Base-by-base conservation (phyloP, 2,113 vertebrate species). In the Solea solea region DNA sequence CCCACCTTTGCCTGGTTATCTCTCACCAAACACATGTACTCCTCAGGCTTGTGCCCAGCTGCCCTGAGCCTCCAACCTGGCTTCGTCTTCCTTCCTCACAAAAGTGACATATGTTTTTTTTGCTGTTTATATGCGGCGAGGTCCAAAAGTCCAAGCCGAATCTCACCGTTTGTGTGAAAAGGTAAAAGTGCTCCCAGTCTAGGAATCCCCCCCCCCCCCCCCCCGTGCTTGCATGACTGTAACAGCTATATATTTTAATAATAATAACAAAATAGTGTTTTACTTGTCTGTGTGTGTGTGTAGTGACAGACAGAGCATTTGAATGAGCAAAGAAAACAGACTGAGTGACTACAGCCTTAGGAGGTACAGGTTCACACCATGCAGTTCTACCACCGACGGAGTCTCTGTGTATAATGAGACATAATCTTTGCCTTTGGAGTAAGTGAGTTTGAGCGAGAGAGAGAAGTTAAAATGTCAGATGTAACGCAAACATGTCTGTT, bases 1-100 rank as follows among this genome's bases (percentile, higher is more conserved):
- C 78, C 86, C 78, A 66, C 81, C 78, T 81, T 73, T 15, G 50
- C 73, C 74, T 76, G 81, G 85, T 92, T 92, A 93, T 91, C 92
- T 91, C 85, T 45, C 80, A 81, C 82, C 73, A 64, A 83, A 86
- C 91, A 90, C 88, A 85, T 80, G 80, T 63, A 48, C 81, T 85
- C 89, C 89, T 60, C 57, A 80, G 88, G 91, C 88, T 72, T 1
- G 49, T 59, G n/a, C 62, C 50, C 67, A 15, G 72, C 53, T 78
- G 64, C 85, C 66, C 52, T 49, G 71, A 64, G 86, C 82, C 54
- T 65, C 56, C 55, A 80, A 83, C 81, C 72, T 48, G 63, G 66
- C 57, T 60, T 40, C 8, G n/a, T 60, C 69, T 57, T 72, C 61
- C 64, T 21, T 42, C 49, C 40, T 54, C 39, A 59, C 59, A 65